Evolutionary conservation across 2,797 vertebrate species (phyloP).

Genomic region (Ptychobarbus kaznakovi): DNA sequence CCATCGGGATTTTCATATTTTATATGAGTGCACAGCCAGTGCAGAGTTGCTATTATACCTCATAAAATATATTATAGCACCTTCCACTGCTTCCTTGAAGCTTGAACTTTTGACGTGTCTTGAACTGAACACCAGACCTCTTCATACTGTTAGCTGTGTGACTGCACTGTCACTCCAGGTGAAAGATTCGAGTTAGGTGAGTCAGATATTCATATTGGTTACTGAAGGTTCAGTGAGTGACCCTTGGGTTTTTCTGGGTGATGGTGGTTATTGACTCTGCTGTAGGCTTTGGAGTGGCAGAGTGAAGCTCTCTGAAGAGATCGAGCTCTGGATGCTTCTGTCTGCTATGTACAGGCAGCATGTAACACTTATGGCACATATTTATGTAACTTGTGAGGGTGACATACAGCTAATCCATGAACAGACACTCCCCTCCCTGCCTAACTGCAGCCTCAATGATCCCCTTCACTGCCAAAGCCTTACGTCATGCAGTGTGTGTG

Average conservation of each 20-base stretch:
- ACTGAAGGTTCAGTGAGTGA: background rate
- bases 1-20: background rate
- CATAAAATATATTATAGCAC: background rate
- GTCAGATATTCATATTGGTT: background rate
- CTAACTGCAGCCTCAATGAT: conserved; percentile 11
- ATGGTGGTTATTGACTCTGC: conserved; percentile 14
- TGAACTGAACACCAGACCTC: background rate
- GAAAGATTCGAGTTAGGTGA: background rate
- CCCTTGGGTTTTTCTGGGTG: conserved; percentile 12
- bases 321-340: conserved; percentile 5
- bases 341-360: background rate
- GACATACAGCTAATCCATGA: conserved; percentile 38
- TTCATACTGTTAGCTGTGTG: background rate
- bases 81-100: background rate
- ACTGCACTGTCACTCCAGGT: conserved; percentile 1
- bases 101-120: background rate
- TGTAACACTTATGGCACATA: background rate
- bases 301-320: background rate
- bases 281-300: background rate
- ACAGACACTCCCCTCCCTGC: conserved; percentile 13
- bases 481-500: conserved; percentile 4
- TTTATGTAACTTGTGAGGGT: conserved; percentile 40
- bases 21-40: background rate
- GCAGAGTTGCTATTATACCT: background rate
- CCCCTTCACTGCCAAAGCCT: conserved; percentile 17